Base-by-base conservation (phyloP, 2,888 invertebrate genomes). In the Liodrosophila aerea region DNA sequence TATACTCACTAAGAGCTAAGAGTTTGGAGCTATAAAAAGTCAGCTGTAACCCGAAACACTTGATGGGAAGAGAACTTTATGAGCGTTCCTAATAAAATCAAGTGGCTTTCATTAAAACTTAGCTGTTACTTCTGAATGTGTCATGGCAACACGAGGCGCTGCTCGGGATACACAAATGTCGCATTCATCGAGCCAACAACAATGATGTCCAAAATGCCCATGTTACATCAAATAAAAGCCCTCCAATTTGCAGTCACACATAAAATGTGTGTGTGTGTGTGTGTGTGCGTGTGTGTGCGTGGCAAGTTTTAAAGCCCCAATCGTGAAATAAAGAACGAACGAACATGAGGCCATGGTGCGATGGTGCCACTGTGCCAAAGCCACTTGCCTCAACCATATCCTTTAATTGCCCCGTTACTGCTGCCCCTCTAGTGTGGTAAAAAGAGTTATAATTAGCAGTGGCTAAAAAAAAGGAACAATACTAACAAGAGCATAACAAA, bases 61-160 rank as follows among this genome's bases (percentile, higher is more conserved):
- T 22, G 22, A 2, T 5, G 22, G 22, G 22, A 22, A 22, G 22
- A 7, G 50, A 60, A 67, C 67, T 78, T 83, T 80, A 73, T 68
- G 73, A 76, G 80, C 49, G 71, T 62, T 78, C 53, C 80, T 71
- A 80, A 78, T 83, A 78, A 78, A 78, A 83, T 83, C 73, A 83
- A 78, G 78, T 78, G 80, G 78, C 73, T 80, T 78, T 68, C 70
- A 64, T 71, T 76, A 76, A 78, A 83, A 80, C 67, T 83, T 73
- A 73, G 66, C 81, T 65, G 73, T 76, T 76, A 76, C 67, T 75
- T 65, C 43, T 40, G 59, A 7, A 37, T 56, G 37, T 16, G 37
- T 16, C 29, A 50, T 37, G 50, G 47, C 46, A 58, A 37, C 70
- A 56, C 29, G 31, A 54, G 29, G 15, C 50, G 46, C 45, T 54